Evolutionary conservation across 1,140 invertebrate genomes (phyloP), one percentile per base, ranked within the genome.

Genomic region (Eurosta solidaginis): DNA sequence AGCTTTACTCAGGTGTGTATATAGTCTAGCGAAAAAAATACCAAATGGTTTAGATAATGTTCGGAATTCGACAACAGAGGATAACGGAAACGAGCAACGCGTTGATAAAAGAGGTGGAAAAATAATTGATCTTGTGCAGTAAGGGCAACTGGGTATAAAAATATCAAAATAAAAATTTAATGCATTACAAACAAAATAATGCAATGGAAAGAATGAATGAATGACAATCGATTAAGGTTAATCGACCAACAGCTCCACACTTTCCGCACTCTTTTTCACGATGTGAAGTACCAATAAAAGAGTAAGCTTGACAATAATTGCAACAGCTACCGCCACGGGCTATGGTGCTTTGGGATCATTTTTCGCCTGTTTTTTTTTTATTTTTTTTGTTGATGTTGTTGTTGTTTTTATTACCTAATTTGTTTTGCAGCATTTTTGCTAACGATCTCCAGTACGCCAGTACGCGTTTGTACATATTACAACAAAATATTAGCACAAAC

Each of bases 191-290:
- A 10, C 59, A 29, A 22, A 36, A 68, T n/a, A n/a, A n/a, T n/a
- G 33, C 27, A 40, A 68, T 68, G 59, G 33, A 68, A 68, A n/a
- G 59, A 40, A 68, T 33, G 27, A 40, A 68, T 68, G 59, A 68
- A 68, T 68, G 59, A 68, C 59, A 68, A 68, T 68, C 59, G 59
- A 68, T 68, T 68, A 68, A 68, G 59, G 59, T 68, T 33, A 68
- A 68, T 68, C 59, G 59, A 68, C 59, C 59, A 68, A 68, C 59
- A 68, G 54, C 33, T 36, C 54, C 29, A 59, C 54, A 33, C 54
- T 33, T 59, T 59, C 54, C 27, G 59, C 59, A 40, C 59, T 68
- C 59, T 68, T 68, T 68, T 33, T 40, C 59, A n/a, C n/a, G n/a
- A n/a, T n/a, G n/a, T n/a, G 59, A 40, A 10, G 25, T 40, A 29